Conservation (phyloP, 2,888 invertebrate genomes). For the Melitaea athalia region DNA sequence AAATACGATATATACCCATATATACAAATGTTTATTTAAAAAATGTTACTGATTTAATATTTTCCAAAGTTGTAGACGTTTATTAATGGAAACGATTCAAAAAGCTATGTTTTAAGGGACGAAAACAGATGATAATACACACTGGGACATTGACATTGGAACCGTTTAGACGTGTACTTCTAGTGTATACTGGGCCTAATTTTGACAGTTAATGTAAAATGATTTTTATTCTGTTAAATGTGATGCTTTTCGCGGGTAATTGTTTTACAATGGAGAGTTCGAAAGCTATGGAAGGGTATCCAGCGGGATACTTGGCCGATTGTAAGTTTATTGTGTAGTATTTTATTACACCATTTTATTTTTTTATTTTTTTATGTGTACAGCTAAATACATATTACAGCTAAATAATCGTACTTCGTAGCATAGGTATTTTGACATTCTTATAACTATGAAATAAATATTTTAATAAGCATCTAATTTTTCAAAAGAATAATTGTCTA, state of each 20-base stretch:
- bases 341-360: no score
- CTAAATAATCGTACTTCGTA: no score
- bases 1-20: background rate
- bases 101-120: constrained; percentile 6
- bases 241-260: constrained; percentile 40
- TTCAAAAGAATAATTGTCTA: no score
- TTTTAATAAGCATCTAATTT: no score
- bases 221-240: constrained; percentile 26
- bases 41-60: no score
- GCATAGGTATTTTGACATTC: no score
- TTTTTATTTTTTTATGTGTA: no score
- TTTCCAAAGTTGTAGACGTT: background rate
- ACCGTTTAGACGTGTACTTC: constrained; percentile 22
- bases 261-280: constrained; percentile 52
- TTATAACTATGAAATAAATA: no score
- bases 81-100: constrained; percentile 4
- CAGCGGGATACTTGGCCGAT: constrained; percentile 58
- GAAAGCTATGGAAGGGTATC: constrained; percentile 59
- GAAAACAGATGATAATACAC: constrained; percentile 15
- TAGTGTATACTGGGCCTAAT: background rate
- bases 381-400: no score
- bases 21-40: no score
- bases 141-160: constrained; percentile 17
- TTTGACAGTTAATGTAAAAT: constrained; percentile 15
- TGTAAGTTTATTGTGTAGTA: constrained; percentile 55